Conservation (phyloP, 35 echinoderm and acorn worm species). For the Ophioderma brevispina region DNA sequence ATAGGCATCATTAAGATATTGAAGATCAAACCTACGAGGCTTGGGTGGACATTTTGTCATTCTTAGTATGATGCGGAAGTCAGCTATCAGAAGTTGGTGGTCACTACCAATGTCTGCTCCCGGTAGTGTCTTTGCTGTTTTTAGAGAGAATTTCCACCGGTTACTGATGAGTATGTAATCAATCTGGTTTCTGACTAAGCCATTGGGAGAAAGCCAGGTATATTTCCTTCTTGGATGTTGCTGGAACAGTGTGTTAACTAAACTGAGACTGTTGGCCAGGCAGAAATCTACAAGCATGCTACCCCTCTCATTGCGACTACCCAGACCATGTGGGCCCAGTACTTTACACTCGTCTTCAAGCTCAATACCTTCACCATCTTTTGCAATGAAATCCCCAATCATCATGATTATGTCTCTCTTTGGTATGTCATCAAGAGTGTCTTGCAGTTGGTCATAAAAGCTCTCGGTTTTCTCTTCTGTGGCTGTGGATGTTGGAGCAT, state of each 20-base stretch:
- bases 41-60: constrained; percentile 10
- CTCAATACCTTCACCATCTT: not conserved
- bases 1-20: too few species aligned
- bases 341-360: not conserved
- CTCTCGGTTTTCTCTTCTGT: too few species aligned
- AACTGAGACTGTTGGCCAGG: not conserved
- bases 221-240: constrained; percentile 33
- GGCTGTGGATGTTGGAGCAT: too few species aligned
- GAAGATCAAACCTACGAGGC: not conserved
- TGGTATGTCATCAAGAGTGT: too few species aligned
- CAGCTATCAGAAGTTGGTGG: constrained; percentile 57
- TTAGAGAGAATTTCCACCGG: constrained; percentile 22
- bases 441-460: too few species aligned
- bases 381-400: not conserved
- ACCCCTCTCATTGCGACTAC: not conserved
- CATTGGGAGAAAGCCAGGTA: constrained; percentile 25
- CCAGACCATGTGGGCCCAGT: not conserved
- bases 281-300: not conserved
- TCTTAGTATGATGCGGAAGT: constrained; percentile 32
- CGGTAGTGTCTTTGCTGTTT: constrained; percentile 41
- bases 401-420: too few species aligned
- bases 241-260: constrained; percentile 19
- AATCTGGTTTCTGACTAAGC: constrained; percentile 28
- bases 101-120: constrained; percentile 74
- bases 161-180: constrained; percentile 35